A percentile compares a stretch with the other conserved stretches of the same genome.
phyloP scores from a whole-genome alignment of 2,797 vertebrate species.

The Pelodytes ibericus region DNA sequence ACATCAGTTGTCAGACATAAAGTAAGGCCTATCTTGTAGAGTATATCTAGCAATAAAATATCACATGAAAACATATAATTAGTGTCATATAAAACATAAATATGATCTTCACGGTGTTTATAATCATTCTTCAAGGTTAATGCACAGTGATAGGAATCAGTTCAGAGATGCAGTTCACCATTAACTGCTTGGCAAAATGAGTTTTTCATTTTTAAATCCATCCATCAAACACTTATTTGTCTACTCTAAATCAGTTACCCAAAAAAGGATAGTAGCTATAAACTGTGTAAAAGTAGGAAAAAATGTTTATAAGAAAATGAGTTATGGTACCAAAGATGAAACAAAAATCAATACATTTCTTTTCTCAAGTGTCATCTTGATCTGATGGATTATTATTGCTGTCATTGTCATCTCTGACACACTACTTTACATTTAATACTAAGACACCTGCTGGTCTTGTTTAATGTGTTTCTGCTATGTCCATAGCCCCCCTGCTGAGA shows the following conservation, averaged over 20 bases:
- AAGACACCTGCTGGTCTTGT: slow-evolving; percentile 49
- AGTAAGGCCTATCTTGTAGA: not conserved
- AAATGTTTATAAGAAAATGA: slow-evolving; percentile 56
- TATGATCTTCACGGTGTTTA: slow-evolving; percentile 35
- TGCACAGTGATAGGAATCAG: slow-evolving; percentile 40
- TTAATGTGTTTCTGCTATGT: not conserved
- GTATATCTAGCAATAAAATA: slow-evolving; percentile 22
- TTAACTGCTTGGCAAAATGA: slow-evolving; percentile 38
- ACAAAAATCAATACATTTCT: slow-evolving; percentile 63
- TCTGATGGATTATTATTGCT: slow-evolving; percentile 57
- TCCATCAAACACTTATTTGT: slow-evolving; percentile 40
- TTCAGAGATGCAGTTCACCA: slow-evolving; percentile 39
- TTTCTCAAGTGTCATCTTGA: slow-evolving; percentile 60
- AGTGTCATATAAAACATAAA: slow-evolving; percentile 27
- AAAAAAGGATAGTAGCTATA: slow-evolving; percentile 57
- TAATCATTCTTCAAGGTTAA: slow-evolving; percentile 49
- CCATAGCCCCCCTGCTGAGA: not conserved
- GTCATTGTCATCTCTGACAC: slow-evolving; percentile 49
- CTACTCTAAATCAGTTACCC: slow-evolving; percentile 18
- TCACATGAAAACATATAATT: slow-evolving; percentile 35
- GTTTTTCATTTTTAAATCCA: slow-evolving; percentile 46
- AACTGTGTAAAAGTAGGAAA: slow-evolving; percentile 52
- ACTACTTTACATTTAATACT: slow-evolving; percentile 39
- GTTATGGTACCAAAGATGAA: slow-evolving; percentile 61
- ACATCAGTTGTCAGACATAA: not conserved